Percentiles rank a stretch among this genome's conserved stretches.
Conservation (phyloP, 2,113 vertebrate species). For the Ranitomeya imitator region DNA sequence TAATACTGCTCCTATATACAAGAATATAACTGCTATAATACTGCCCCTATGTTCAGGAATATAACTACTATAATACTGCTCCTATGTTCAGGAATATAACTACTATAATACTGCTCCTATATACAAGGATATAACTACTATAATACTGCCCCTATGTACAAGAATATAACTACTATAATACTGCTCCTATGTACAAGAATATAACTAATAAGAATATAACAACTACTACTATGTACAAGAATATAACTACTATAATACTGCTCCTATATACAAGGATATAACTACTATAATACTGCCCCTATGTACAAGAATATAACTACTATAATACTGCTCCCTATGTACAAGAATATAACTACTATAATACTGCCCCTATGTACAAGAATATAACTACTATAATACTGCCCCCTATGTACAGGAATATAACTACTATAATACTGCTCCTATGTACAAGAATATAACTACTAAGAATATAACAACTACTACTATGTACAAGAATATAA, state of each 20-base stretch:
- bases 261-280: background rate
- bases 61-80: background rate
- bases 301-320: too few species aligned
- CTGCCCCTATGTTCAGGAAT: background rate
- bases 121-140: slow-evolving; percentile 11
- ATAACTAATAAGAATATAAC: background rate
- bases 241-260: too few species aligned
- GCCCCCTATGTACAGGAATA: too few species aligned
- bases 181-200: background rate
- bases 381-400: too few species aligned
- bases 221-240: too few species aligned
- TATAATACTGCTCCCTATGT: too few species aligned
- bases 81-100: background rate
- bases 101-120: background rate
- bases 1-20: slow-evolving; percentile 1
- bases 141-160: background rate
- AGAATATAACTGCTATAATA: slow-evolving; percentile 10
- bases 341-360: too few species aligned
- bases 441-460: too few species aligned
- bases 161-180: background rate
- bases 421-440: too few species aligned
- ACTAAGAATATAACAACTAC: too few species aligned
- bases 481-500: background rate
- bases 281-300: too few species aligned
- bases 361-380: too few species aligned